Percentiles rank a stretch among this genome's conserved stretches.
phyloP scores from a whole-genome alignment of 2,888 invertebrate genomes.

The Thereva unica region DNA sequence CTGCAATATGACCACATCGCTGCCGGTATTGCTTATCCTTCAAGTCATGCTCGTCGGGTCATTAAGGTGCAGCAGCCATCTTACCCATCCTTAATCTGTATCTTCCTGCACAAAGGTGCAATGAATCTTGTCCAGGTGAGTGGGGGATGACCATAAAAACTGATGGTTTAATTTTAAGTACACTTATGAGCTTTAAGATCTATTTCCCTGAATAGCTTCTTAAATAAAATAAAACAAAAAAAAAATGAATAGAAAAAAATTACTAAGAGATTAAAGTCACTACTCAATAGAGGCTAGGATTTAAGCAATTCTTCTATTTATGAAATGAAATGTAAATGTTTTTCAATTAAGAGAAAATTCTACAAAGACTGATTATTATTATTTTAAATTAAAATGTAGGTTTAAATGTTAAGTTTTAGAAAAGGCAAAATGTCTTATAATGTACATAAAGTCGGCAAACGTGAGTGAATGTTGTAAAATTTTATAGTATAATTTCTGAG shows the following conservation, averaged over 20 bases:
- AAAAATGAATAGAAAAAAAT: background rate
- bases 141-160: too few relatives aligned
- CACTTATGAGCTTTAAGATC: too few relatives aligned
- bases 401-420: constrained; percentile 33
- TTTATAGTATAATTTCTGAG: background rate
- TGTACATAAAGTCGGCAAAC: constrained; percentile 30
- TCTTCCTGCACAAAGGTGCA: background rate
- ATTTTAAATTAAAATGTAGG: constrained; percentile 32
- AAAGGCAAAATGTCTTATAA: constrained; percentile 17
- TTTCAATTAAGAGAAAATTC: constrained; percentile 35
- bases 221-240: background rate
- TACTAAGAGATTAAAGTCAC: too few relatives aligned
- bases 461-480: constrained; percentile 21
- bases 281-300: too few relatives aligned
- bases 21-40: constrained; percentile 23
- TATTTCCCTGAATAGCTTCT: too few relatives aligned
- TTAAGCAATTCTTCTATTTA: too few relatives aligned
- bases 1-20: constrained; percentile 59
- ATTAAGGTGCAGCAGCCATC: background rate
- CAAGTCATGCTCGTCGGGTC: constrained; percentile 4
- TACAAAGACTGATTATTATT: constrained; percentile 40
- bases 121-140: too few relatives aligned
- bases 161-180: too few relatives aligned
- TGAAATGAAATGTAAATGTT: too few relatives aligned
- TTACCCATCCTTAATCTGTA: background rate